These are phyloP conservation scores for Rhabdophis nuchalis DNA, from an alignment of 2,797 vertebrate genomes.

Conservation along the genomic window DNA sequence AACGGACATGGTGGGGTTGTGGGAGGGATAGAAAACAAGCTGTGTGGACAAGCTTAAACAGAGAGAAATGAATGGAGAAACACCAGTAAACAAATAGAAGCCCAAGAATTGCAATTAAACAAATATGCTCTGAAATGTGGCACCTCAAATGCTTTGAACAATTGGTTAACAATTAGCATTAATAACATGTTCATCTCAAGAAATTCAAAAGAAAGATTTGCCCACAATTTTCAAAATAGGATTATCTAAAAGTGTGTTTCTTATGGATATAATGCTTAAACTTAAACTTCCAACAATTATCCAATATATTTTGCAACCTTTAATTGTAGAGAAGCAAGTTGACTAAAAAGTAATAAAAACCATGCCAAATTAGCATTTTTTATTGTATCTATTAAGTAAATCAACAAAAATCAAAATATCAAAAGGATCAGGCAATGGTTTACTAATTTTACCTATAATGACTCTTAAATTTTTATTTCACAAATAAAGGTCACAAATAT, in stretches of 20 bases:
- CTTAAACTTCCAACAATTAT: background rate
- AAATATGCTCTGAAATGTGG: background rate
- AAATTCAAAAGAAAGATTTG: background rate
- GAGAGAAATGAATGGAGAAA: constrained; percentile 6
- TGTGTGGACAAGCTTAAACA: background rate
- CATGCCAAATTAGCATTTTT: background rate
- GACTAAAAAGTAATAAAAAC: background rate
- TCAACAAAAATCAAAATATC: background rate
- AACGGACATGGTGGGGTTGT: background rate
- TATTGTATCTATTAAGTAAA: background rate
- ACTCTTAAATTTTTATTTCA: background rate
- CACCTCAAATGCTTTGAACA: background rate
- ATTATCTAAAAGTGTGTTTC: background rate
- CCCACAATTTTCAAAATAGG: background rate
- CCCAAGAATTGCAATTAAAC: background rate
- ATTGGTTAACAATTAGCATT: background rate
- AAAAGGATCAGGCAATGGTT: background rate
- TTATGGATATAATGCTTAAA: background rate
- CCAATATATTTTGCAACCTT: background rate
- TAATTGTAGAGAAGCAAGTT: background rate
- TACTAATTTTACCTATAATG: background rate
- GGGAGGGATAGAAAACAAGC: constrained; percentile 27
- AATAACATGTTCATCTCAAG: background rate
- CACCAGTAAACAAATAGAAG: background rate
- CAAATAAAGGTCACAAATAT: background rate